Evolutionary conservation across 1,140 invertebrate genomes (phyloP), one percentile per base, ranked within the genome.

Genomic region (Drosophila mojavensis): DNA sequence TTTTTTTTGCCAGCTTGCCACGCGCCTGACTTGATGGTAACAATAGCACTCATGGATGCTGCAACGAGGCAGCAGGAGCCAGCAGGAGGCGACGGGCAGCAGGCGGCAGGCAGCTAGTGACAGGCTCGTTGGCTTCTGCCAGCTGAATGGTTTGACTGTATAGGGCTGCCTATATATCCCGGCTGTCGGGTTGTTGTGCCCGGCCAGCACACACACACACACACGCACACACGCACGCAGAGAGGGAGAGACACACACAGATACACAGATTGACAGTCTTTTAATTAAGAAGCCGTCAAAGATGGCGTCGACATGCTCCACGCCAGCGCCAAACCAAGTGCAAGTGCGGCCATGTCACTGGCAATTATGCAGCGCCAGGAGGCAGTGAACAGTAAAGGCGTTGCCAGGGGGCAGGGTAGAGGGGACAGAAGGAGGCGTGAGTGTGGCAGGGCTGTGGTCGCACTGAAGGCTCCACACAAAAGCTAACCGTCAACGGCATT

Each of bases 281-380:
- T 89, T 89, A 89, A 89, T 89, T 89, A 89, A 89, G 84, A 75
- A 89, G 80, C 85, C 85, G 84, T 89, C 84, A 89, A 89, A 89
- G 84, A 86, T 89, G 84, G 78, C 78, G 78, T 71, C 67, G 83
- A 65, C 83, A 82, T 60, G 73, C 79, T 77, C 15, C 4, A 64
- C 53, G 43, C 26, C 47, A 43, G 53, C 69, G 24, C 36, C 36
- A 43, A 59, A 63, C 48, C 65, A 58, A 71, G 51, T 45, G 64
- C 60, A 69, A 74, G 73, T 81, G 76, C 79, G 66, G 79, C 74
- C 63, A 71, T 88, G 83, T 79, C 77, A 89, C 79, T 84, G 80
- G 85, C 84, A 89, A 89, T 89, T 89, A 84, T 84, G 84, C 83
- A 71, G 33, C 80, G 17, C 1, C 15, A 11, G 53, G 17, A n/a